Percentiles rank a stretch among this genome's conserved stretches.
phyloP scores from a whole-genome alignment of 2,113 vertebrate species.

The Motacilla tschutschensis region DNA sequence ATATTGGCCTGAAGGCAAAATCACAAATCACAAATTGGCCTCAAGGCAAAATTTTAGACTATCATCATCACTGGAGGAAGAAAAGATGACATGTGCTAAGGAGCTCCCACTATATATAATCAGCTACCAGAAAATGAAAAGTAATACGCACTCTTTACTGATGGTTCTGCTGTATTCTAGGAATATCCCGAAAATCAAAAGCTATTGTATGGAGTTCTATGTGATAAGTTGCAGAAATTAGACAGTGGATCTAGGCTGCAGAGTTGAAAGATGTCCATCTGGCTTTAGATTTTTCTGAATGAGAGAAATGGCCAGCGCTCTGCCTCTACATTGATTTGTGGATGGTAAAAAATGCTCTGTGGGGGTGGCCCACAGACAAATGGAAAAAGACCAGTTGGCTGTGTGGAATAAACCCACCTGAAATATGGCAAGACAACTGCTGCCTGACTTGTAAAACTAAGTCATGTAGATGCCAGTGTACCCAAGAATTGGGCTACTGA shows the following conservation, averaged over 20 bases:
- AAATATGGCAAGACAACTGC: neutral
- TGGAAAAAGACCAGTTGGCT: neutral
- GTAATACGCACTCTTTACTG: neutral
- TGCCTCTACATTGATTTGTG: neutral
- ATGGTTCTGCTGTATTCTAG: neutral
- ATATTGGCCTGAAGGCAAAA: neutral
- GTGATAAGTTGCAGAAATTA: neutral
- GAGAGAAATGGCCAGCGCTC: neutral
- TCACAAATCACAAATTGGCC: accelerated
- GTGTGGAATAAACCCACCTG: neutral
- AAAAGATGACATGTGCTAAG: neutral
- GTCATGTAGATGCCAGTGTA: neutral
- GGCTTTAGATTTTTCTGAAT: neutral
- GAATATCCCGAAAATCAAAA: neutral
- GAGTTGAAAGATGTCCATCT: neutral
- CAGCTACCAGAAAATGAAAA: neutral
- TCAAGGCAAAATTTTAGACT: neutral
- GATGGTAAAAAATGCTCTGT: neutral
- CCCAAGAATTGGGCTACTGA: accelerated
- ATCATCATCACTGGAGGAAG: neutral
- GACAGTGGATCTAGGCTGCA: neutral
- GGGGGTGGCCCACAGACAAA: neutral
- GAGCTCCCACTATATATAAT: neutral
- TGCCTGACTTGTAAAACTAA: neutral
- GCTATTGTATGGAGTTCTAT: neutral